Percentiles rank a stretch among this genome's conserved stretches.
These are phyloP conservation scores for Zophobas morio DNA, from an alignment of 1,140 invertebrate genomes.

Conservation along the genomic window DNA sequence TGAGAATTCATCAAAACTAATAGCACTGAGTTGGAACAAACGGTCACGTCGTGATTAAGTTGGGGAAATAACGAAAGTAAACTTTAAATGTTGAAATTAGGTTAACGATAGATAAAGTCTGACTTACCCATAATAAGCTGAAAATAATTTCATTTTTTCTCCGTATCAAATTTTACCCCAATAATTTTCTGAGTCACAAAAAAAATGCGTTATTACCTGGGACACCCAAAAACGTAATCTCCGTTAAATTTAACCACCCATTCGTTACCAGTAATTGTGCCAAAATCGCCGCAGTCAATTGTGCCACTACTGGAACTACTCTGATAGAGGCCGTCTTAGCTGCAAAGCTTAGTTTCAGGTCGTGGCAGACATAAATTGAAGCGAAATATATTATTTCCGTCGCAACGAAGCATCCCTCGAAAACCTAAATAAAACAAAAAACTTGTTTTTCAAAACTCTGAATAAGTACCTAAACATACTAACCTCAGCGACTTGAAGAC, in stretches of 20 bases:
- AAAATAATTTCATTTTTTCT: not conserved
- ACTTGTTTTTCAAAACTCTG: not conserved
- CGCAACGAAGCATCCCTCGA: not conserved
- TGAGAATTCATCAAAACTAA: no score
- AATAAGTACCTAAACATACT: not conserved
- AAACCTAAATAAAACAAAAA: not conserved
- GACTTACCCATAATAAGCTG: not conserved
- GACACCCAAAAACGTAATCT: conserved; percentile 1
- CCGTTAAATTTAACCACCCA: not conserved
- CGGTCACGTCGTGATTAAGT: no score
- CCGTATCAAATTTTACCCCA: no score
- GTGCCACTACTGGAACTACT: not conserved
- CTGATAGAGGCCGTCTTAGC: not conserved
- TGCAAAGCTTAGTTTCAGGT: not conserved
- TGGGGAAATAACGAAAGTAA: no score
- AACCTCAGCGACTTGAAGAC: not conserved
- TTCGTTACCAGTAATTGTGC: not conserved
- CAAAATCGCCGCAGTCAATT: not conserved
- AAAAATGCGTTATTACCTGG: not conserved
- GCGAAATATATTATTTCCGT: conserved; percentile 24
- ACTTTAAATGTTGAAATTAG: no score
- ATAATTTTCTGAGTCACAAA: not conserved
- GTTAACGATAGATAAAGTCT: no score
- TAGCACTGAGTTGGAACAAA: no score
- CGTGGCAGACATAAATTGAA: conserved; percentile 14